A percentile compares a stretch with the other conserved stretches of the same genome.
These are phyloP conservation scores for Cephalotes varians DNA, from an alignment of 2,888 invertebrate species.

Conservation along the genomic window DNA sequence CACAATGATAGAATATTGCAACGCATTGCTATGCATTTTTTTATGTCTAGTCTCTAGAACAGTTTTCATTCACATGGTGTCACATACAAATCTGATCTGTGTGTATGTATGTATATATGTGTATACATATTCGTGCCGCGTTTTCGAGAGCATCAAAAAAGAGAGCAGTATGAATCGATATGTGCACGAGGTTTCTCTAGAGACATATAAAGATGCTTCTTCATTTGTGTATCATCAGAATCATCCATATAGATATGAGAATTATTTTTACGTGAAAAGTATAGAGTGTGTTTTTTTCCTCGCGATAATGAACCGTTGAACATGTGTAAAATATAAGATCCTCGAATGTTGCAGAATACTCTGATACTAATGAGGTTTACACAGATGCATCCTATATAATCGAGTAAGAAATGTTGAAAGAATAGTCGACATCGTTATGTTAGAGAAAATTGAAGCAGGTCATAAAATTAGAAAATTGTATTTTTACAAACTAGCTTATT, in stretches of 20 bases:
- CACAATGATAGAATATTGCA: not conserved
- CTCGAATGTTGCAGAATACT: not conserved
- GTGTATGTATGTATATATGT: not conserved
- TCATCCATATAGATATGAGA: not conserved
- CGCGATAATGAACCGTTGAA: not conserved
- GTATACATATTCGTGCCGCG: not conserved
- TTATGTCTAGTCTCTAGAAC: not conserved
- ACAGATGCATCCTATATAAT: not conserved
- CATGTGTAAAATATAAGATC: not conserved
- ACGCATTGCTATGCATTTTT: not conserved
- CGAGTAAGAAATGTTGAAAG: not conserved
- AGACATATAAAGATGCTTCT: not conserved
- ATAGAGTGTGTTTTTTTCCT: not conserved
- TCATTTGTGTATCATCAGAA: not conserved
- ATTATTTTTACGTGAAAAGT: conserved; percentile 1
- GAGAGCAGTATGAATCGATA: conserved; percentile 13
- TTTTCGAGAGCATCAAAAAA: conserved; percentile 4
- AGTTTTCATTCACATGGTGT: not conserved
- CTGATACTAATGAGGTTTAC: not conserved
- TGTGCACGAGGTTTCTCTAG: not conserved
- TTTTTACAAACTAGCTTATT: not conserved
- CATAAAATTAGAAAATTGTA: not conserved
- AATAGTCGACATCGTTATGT: not conserved
- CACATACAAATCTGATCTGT: conserved; percentile 68
- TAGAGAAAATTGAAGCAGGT: not conserved